These are phyloP conservation scores for Scaptomyza montana DNA, from an alignment of 1,140 invertebrate species.

Conservation along the genomic window DNA sequence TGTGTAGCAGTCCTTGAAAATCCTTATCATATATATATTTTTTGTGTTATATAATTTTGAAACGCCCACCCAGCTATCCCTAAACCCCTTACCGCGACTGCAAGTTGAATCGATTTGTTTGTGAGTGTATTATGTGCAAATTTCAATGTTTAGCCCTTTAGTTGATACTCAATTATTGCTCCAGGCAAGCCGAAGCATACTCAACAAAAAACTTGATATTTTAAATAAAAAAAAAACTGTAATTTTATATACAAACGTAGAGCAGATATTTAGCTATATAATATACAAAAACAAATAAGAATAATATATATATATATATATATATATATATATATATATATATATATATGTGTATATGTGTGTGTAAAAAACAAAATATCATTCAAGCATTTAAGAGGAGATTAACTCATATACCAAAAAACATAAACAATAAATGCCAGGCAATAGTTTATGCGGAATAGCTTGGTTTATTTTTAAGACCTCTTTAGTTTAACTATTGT, in stretches of 20 bases:
- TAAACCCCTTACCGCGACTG: conserved; percentile 3
- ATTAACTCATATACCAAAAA: conserved; percentile 65
- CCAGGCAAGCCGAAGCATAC: conserved; percentile 44
- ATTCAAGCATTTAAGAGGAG: conserved; percentile 57
- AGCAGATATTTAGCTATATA: conserved; percentile 39
- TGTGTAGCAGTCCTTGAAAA: too few species aligned
- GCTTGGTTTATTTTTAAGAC: conserved; percentile 57
- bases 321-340: too few species aligned
- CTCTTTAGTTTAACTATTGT: conserved; percentile 24
- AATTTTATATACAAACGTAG: conserved; percentile 42
- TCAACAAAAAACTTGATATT: conserved; percentile 57
- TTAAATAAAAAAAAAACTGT: conserved; percentile 32
- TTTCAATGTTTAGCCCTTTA: conserved; percentile 57
- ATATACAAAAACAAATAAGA: conserved; percentile 26
- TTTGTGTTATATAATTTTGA: conserved; percentile 43
- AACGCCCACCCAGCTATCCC: conserved; percentile 20
- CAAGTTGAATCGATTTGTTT: conserved; percentile 36
- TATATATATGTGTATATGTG: conserved; percentile 16
- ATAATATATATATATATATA: neutral
- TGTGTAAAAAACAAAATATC: conserved; percentile 24
- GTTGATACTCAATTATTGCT: conserved; percentile 55
- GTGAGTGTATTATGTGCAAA: conserved; percentile 62
- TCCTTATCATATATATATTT: conserved; percentile 3
- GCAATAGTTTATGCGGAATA: conserved; percentile 47
- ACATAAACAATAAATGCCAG: conserved; percentile 29